Conservation (phyloP, 2,797 vertebrate species). For the Paramormyrops hopkinsi region DNA sequence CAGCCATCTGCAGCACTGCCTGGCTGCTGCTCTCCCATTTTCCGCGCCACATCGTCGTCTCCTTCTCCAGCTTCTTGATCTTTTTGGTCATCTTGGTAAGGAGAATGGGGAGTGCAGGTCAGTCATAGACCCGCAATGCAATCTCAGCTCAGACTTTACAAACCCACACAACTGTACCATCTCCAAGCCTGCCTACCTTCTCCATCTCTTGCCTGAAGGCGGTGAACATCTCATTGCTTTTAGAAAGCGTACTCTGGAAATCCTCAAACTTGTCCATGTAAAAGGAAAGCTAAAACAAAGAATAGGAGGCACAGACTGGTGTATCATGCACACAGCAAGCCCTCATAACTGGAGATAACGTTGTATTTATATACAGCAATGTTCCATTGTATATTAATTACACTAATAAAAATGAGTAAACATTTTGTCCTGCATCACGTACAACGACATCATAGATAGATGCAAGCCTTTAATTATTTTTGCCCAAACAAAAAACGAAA, state of each 20-base stretch:
- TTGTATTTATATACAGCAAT: not conserved
- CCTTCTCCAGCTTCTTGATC: conserved; percentile 98
- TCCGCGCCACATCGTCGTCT: conserved; percentile 89
- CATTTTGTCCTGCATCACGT: not conserved
- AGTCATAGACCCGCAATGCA: not conserved
- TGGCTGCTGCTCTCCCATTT: conserved; percentile 99
- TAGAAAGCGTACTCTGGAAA: conserved; percentile 96
- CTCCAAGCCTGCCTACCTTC: conserved; percentile 66
- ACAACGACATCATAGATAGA: not conserved
- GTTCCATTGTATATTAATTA: not conserved
- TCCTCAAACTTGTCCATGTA: conserved; percentile 99
- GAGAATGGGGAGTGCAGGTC: not conserved
- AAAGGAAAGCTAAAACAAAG: conserved; percentile 74
- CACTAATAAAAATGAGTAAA: not conserved
- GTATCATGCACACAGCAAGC: not conserved
- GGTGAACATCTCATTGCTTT: conserved; percentile 98
- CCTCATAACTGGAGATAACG: not conserved
- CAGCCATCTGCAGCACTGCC: conserved; percentile 94
- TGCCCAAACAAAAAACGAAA: not conserved
- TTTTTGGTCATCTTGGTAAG: conserved; percentile 92
- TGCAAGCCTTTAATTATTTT: not conserved
- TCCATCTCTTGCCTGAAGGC: conserved; percentile 99
- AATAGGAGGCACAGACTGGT: not conserved
- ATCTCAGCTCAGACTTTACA: not conserved
- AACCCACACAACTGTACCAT: not conserved